Conservation (phyloP, 2,113 vertebrate species). For the Gopherus evgoodei region DNA sequence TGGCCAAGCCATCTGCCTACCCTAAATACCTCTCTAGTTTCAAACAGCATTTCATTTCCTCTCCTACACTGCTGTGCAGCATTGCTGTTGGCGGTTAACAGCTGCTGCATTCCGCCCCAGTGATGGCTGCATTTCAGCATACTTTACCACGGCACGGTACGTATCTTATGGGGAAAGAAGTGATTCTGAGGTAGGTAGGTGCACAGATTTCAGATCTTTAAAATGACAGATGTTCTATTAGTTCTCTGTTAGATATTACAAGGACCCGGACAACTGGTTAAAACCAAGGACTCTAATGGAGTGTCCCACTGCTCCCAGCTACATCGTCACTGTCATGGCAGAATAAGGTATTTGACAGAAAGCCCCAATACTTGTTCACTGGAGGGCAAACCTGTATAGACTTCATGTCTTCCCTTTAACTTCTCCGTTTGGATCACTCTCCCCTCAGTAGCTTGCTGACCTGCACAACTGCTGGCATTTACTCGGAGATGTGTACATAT, state of each 20-base stretch:
- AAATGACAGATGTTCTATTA: fast-evolving
- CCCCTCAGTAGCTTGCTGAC: background rate
- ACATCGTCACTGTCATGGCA: background rate
- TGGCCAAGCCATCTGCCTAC: too few species aligned
- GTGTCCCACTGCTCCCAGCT: background rate
- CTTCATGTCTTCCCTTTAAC: background rate
- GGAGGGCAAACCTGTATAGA: background rate
- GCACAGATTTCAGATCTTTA: background rate
- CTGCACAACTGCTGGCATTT: background rate
- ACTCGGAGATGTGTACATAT: background rate
- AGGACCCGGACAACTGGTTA: background rate
- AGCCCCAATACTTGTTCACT: background rate
- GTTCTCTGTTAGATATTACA: background rate
- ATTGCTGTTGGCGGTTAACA: fast-evolving
- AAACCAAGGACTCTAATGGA: background rate
- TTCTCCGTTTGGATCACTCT: background rate
- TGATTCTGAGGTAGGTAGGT: background rate
- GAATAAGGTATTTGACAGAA: background rate
- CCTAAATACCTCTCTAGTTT: background rate
- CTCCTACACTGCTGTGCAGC: background rate
- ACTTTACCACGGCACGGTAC: too few species aligned
- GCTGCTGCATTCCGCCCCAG: background rate
- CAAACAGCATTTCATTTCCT: background rate
- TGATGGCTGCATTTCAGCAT: background rate
- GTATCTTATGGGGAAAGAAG: fast-evolving